A percentile compares a stretch with the other conserved stretches of the same genome.
Conservation (phyloP, 2,797 vertebrate genomes). For the Lutjanus argentimaculatus region DNA sequence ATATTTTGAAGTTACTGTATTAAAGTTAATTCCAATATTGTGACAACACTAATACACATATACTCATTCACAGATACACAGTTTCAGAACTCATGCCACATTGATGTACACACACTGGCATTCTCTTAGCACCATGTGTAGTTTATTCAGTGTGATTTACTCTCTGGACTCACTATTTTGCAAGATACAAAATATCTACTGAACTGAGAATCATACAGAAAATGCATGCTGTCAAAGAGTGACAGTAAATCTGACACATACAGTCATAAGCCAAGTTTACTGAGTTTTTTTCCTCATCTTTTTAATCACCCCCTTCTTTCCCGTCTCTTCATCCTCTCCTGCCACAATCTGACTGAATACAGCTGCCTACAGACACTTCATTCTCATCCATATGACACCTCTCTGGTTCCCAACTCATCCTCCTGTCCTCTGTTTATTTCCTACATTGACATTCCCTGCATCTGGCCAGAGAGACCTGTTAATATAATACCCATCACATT, state of each 20-base stretch:
- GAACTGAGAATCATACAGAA: conserved; percentile 19
- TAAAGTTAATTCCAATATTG: no score
- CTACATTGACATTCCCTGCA: conserved; percentile 45
- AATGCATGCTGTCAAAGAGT: conserved; percentile 49
- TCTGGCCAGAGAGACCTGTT: conserved; percentile 52
- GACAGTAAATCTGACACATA: conserved; percentile 67
- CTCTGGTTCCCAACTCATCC: conserved; percentile 56
- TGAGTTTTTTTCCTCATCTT: conserved; percentile 54
- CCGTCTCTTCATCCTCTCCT: conserved; percentile 55
- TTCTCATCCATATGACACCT: conserved; percentile 73
- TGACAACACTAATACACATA: no score
- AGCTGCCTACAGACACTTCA: conserved; percentile 79
- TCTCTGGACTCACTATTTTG: conserved; percentile 9
- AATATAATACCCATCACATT: conserved; percentile 48
- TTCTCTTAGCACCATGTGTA: conserved; percentile 8
- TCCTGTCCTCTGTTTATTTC: conserved; percentile 49
- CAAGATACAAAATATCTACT: conserved; percentile 16
- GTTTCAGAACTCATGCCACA: not conserved
- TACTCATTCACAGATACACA: not conserved
- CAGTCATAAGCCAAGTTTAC: conserved; percentile 62
- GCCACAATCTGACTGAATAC: conserved; percentile 78
- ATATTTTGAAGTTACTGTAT: no score
- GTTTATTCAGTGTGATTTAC: conserved; percentile 9
- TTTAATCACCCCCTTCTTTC: conserved; percentile 73
- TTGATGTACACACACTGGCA: not conserved